Conservation (phyloP, 2,888 invertebrate species). For the Archips xylosteana region DNA sequence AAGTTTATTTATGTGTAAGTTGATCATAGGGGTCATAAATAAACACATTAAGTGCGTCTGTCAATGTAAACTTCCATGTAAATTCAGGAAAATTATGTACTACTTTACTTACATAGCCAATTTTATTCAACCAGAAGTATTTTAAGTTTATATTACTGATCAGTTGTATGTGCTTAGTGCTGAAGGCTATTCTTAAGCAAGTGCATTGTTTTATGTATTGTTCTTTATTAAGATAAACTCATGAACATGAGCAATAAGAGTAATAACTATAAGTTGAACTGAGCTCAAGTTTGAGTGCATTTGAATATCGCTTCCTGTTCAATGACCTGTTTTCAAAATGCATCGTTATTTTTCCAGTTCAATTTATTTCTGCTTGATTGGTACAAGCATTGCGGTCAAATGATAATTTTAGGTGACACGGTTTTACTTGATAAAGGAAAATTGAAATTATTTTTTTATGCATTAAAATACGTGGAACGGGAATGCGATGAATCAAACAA, state of each 20-base stretch:
- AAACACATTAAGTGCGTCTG: too few species aligned
- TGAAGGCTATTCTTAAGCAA: background rate
- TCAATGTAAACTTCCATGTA: too few species aligned
- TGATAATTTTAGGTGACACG: slow-evolving; percentile 31
- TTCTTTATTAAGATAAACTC: background rate
- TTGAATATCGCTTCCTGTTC: slow-evolving; percentile 59
- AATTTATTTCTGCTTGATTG: slow-evolving; percentile 37
- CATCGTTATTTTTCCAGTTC: slow-evolving; percentile 39
- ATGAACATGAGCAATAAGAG: background rate
- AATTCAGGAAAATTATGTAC: too few species aligned
- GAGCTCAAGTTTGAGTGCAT: slow-evolving; percentile 32
- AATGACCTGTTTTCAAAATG: slow-evolving; percentile 56
- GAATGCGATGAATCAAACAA: too few species aligned
- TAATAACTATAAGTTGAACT: slow-evolving; percentile 22
- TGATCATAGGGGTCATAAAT: too few species aligned
- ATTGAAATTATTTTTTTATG: slow-evolving; percentile 4
- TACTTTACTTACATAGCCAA: too few species aligned
- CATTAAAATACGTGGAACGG: background rate
- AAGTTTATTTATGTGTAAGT: too few species aligned
- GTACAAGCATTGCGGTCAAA: slow-evolving; percentile 27
- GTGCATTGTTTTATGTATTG: background rate
- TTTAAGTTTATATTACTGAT: background rate
- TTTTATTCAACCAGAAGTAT: too few species aligned
- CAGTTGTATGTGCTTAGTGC: background rate
- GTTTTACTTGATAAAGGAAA: slow-evolving; percentile 27